Evolutionary conservation across 2,113 vertebrate species (phyloP).

Genomic region (Bubo blakistoni): DNA sequence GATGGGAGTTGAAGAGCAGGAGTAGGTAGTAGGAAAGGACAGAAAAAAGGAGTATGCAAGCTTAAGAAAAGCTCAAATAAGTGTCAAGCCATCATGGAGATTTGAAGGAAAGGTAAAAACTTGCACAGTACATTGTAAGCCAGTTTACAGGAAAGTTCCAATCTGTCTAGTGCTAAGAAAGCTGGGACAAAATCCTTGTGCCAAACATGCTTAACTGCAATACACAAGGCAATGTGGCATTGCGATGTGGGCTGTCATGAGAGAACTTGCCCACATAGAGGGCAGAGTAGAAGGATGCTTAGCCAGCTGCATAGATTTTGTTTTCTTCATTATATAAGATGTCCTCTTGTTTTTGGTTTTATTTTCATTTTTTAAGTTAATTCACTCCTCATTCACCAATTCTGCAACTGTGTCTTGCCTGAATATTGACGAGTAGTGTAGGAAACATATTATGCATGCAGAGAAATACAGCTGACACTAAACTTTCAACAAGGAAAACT

Average conservation of each 20-base stretch:
- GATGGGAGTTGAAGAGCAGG: background rate
- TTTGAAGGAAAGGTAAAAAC: background rate
- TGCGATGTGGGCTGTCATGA: background rate
- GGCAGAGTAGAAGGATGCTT: background rate
- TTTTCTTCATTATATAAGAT: background rate
- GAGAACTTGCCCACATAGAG: background rate
- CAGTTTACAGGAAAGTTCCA: background rate
- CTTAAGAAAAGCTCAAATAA: background rate
- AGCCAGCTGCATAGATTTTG: background rate
- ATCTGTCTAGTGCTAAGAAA: background rate
- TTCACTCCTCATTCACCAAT: background rate
- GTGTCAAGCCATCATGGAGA: background rate
- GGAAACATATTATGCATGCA: background rate
- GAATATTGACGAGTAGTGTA: background rate
- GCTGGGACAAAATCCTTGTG: background rate
- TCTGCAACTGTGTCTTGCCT: background rate
- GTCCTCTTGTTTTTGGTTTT: background rate
- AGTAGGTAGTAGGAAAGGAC: background rate
- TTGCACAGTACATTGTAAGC: background rate
- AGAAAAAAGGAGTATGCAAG: background rate
- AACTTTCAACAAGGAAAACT: background rate
- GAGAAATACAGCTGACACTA: background rate
- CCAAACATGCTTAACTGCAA: background rate
- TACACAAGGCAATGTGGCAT: background rate
- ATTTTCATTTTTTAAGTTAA: background rate